Percentiles rank a stretch among this genome's conserved stretches.
Evolutionary conservation across 2,113 vertebrate species (phyloP).

Genomic region (Muscicapa adusta): DNA sequence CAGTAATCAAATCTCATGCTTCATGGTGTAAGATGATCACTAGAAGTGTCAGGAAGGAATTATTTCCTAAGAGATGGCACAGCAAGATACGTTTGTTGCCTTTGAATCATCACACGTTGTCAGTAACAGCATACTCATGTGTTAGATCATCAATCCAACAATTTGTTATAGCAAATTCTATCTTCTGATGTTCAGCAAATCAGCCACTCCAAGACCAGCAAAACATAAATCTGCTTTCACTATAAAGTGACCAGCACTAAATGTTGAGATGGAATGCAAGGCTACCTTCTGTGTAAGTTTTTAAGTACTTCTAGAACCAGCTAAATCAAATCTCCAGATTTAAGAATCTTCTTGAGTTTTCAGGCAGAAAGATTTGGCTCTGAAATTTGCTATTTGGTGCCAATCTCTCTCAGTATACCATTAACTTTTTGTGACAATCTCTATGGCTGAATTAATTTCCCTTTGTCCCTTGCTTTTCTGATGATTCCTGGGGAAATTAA

Average conservation of each 20-base stretch:
- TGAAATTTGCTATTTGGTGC: neutral
- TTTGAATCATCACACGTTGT: conserved; percentile 41
- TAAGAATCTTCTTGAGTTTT: neutral
- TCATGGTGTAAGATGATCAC: conserved; percentile 35
- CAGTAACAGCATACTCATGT: neutral
- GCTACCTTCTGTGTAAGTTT: neutral
- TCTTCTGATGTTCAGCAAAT: conserved; percentile 13
- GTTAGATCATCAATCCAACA: neutral
- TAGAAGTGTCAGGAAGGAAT: conserved; percentile 43
- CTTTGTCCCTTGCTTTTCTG: neutral
- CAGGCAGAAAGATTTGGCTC: neutral
- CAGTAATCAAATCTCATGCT: conserved; percentile 51
- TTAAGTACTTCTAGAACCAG: neutral
- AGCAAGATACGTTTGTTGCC: conserved; percentile 2
- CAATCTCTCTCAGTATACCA: neutral
- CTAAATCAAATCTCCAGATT: neutral
- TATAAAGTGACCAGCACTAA: neutral
- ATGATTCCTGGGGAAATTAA: neutral
- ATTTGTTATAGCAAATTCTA: conserved; percentile 11
- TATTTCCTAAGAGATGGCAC: neutral
- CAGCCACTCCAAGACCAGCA: neutral
- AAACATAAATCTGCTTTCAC: conserved; percentile 21
- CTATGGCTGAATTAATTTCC: neutral
- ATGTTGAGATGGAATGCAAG: neutral
- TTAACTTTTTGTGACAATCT: neutral